Evolutionary conservation across 2,797 vertebrate genomes (phyloP).

Genomic region (Sorex maritimensis): DNA sequence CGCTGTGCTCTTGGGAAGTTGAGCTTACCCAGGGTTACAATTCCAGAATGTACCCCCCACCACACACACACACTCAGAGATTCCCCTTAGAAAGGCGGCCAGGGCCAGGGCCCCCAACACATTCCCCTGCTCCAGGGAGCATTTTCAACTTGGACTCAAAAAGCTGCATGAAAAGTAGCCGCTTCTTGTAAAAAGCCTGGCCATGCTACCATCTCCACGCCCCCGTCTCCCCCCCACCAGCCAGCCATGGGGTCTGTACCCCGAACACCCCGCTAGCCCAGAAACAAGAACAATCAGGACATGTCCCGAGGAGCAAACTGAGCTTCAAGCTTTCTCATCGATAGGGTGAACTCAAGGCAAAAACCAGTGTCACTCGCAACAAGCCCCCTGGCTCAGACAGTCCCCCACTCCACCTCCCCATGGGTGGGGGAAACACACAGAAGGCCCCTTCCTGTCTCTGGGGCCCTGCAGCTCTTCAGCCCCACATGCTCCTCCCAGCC

Average conservation of each 20-base stretch:
- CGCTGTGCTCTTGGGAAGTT: too few species aligned
- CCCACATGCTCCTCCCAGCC: neutral
- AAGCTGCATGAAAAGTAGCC: neutral
- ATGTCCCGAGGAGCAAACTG: accelerated
- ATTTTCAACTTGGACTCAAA: neutral
- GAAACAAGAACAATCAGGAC: neutral
- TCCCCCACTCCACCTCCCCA: accelerated
- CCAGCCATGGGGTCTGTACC: neutral
- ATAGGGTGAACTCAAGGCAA: neutral
- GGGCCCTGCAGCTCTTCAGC: accelerated
- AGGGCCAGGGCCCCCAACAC: too few species aligned
- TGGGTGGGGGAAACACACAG: neutral
- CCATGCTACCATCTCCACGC: neutral
- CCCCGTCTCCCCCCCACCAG: too few species aligned
- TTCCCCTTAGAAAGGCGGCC: too few species aligned
- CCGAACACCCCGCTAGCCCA: neutral
- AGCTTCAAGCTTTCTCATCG: neutral
- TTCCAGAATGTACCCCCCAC: too few species aligned
- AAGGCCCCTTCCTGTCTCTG: neutral
- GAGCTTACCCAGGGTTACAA: too few species aligned
- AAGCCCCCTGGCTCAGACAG: neutral
- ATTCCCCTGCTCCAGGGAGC: neutral
- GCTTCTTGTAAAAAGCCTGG: neutral
- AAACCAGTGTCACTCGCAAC: neutral
- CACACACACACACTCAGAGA: too few species aligned